Conservation (phyloP, 2,888 invertebrate genomes). For the Drosophila birchii region DNA sequence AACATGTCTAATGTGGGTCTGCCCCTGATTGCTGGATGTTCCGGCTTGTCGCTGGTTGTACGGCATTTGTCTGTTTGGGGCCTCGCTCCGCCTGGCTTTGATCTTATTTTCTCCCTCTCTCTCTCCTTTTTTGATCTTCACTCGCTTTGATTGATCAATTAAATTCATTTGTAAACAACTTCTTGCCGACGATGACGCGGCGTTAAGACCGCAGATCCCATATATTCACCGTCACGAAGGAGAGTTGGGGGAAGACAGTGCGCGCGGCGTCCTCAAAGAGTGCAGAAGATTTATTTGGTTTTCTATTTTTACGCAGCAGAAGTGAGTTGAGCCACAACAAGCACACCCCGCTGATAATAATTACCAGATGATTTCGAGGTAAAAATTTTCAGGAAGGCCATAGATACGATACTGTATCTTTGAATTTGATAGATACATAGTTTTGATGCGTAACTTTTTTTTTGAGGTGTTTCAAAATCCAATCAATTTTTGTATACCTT, state of each 20-base stretch:
- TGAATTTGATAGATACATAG: background rate
- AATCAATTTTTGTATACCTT: too few relatives aligned
- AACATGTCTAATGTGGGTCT: slow-evolving; percentile 66
- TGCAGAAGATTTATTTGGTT: slow-evolving; percentile 49
- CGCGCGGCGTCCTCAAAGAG: slow-evolving; percentile 49
- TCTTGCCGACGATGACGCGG: slow-evolving; percentile 50
- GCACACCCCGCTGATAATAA: slow-evolving; percentile 48
- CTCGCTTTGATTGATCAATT: slow-evolving; percentile 84
- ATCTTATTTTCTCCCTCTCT: slow-evolving; percentile 58
- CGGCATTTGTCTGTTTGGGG: slow-evolving; percentile 77
- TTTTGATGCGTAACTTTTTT: background rate
- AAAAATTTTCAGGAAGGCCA: background rate
- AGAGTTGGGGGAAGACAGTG: slow-evolving; percentile 14
- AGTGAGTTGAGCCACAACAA: slow-evolving; percentile 36
- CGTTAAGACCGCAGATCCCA: slow-evolving; percentile 28
- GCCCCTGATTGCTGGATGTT: slow-evolving; percentile 72
- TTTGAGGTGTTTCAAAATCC: background rate
- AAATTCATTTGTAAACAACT: slow-evolving; percentile 84
- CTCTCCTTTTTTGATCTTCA: slow-evolving; percentile 77
- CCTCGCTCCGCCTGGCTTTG: slow-evolving; percentile 66
- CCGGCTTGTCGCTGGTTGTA: slow-evolving; percentile 69
- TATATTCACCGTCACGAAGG: slow-evolving; percentile 17
- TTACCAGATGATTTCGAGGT: slow-evolving; percentile 34
- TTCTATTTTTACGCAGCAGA: slow-evolving; percentile 44
- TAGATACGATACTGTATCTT: background rate